phyloP scores from a whole-genome alignment of 2,888 invertebrate species.

The Drosophila formosana region DNA sequence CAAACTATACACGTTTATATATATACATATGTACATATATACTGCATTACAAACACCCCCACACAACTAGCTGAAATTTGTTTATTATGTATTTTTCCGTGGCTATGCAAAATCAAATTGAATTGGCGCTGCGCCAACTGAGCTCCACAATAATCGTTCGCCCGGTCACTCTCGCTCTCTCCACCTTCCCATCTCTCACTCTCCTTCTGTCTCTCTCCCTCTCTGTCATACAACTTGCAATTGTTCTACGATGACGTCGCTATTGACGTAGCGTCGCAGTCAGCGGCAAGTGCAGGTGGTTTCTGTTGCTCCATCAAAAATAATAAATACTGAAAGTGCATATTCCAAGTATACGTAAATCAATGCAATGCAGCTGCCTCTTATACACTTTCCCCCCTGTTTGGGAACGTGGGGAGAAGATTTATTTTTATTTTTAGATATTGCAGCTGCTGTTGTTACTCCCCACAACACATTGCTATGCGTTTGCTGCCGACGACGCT shows the following conservation, averaged over 20 bases:
- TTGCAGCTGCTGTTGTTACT: constrained; percentile 54
- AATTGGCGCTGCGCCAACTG: constrained; percentile 65
- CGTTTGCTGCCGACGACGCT: constrained; percentile 11
- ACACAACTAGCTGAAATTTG: constrained; percentile 34
- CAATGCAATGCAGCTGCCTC: constrained; percentile 52
- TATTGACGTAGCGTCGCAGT: constrained; percentile 1
- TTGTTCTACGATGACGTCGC: constrained; percentile 41
- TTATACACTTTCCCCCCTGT: constrained; percentile 1
- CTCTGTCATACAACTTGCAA: constrained; percentile 21
- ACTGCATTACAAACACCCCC: constrained; percentile 43
- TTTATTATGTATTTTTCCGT: constrained; percentile 48
- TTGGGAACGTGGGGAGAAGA: constrained; percentile 42
- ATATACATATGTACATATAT: constrained; percentile 13
- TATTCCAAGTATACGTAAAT: constrained; percentile 50
- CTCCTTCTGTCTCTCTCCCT: neutral
- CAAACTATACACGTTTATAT: neutral
- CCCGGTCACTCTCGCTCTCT: constrained; percentile 11
- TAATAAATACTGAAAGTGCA: constrained; percentile 54
- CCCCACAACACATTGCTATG: constrained; percentile 30
- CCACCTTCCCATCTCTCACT: neutral
- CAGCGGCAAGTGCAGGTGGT: constrained; percentile 64
- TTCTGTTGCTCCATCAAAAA: constrained; percentile 43
- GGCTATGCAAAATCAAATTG: constrained; percentile 38
- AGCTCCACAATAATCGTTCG: constrained; percentile 38
- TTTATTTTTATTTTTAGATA: constrained; percentile 65